Evolutionary conservation across 2,113 vertebrate species (phyloP), one percentile per base, ranked within the genome.

Genomic region (Lutjanus erythropterus): DNA sequence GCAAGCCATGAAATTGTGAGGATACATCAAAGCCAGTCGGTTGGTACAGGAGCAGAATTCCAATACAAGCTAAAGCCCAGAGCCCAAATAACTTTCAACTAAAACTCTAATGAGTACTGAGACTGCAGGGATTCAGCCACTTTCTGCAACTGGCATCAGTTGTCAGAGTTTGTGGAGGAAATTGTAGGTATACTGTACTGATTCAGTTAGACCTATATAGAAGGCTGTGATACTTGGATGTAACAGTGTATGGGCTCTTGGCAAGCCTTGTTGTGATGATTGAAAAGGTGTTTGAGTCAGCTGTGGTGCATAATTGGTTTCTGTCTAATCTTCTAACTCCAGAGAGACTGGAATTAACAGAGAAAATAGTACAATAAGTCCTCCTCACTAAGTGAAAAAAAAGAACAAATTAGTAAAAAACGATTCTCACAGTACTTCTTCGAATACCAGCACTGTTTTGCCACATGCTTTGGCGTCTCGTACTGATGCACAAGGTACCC

Each of bases 1-100:
- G 72, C 62, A 78, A 69, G 75, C 83, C 85, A 89, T 89, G 85
- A 91, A 89, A 91, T 91, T 86, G 80, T 79, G 71, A 66, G 73
- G 50, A 35, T 55, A 88, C 87, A 84, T 88, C 85, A 87, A 91
- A 91, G 89, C 55, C 35, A 39, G 44, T 52, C 16, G 31, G 78
- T 85, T 80, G 74, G 80, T 50, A 49, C 83, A 71, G 75, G 78
- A 82, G 65, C 56, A 49, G 85, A 81, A 87, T 89, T 60, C 59
- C 65, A 86, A 87, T 74, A 41, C 42, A 75, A 37, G 55, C 71
- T 18, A 25, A 77, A 79, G 41, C 46, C 59, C 47, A 71, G 56
- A 78, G 50, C 69, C 84, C 64, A 71, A 78, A 84, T 79, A 78
- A 67, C 76, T 72, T 69, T 78, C 47, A 84, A n/a, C 67, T 80